Base-by-base conservation (phyloP, 2,113 vertebrate genomes). In the Delphinapterus leucas region DNA sequence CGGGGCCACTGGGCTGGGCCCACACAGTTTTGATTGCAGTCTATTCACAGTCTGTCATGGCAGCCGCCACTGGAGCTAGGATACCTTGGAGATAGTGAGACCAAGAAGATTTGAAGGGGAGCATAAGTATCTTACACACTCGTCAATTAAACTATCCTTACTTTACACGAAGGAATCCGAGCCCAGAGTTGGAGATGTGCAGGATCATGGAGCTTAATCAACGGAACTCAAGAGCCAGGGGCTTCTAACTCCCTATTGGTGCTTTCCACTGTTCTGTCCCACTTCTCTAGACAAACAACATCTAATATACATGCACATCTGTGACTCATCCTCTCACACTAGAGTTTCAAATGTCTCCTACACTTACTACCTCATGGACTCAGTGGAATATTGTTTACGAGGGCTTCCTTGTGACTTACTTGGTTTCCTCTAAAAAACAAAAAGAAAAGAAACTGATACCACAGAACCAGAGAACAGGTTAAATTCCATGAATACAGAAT, bases 351-450 rank as follows among this genome's bases (percentile, higher is more conserved):
- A 9, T 74, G 12, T 73, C 70, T 65, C 79, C 67, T 58, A 18
- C 10, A 4, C 26, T 68, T 31, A 73, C 12, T 21, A 14, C 6
- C 4, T 47, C 23, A 36, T 3, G 11, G 17, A n/a, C 23, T 31
- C 73, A 49, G 17, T 73, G 8, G 41, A 74, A 67, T 53, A 7
- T 55, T 18, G 8, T 63, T 60, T 84, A 47, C 9, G 55, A 49
- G 20, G 31, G 5, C 36, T 86, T 70, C 36, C 33, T 93, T 68
- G 26, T 76, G 47, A 25, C 20, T 79, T 33, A 13, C 44, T 82
- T 71, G 44, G 38, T 80, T 87, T 74, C 44, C 83, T 89, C 63
- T 67, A 82, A 86, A 89, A 95, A 80, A 60, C 23, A 61, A 44
- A 84, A 90, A 21, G 14, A 74, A 53, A 55, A 81, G 33, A 77